phyloP scores from a whole-genome alignment of 2,888 invertebrate species.

The Apamea monoglypha region DNA sequence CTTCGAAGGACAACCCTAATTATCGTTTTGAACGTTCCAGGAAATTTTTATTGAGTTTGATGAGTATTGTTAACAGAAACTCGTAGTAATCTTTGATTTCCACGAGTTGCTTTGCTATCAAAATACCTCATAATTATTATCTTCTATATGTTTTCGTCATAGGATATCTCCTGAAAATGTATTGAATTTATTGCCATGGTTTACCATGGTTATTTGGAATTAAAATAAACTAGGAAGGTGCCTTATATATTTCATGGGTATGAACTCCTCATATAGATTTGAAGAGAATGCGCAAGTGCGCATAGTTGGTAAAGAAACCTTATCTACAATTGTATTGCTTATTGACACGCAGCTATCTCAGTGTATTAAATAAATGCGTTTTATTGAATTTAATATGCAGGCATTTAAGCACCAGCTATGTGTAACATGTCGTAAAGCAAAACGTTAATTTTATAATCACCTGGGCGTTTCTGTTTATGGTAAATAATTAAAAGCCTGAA shows the following conservation, averaged over 20 bases:
- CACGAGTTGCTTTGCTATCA: neutral
- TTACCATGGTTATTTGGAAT: neutral
- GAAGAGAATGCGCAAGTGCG: neutral
- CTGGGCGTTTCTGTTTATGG: slow-evolving; percentile 64
- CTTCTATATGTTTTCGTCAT: neutral
- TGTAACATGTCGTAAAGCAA: slow-evolving; percentile 60
- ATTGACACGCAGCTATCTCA: slow-evolving; percentile 18
- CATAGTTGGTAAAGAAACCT: neutral
- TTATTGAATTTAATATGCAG: slow-evolving; percentile 37
- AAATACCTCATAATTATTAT: neutral
- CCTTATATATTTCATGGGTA: neutral
- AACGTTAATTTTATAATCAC: slow-evolving; percentile 68
- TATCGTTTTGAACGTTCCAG: slow-evolving; percentile 41
- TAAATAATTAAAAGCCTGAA: slow-evolving; percentile 68
- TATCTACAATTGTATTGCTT: slow-evolving; percentile 2
- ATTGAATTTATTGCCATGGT: neutral
- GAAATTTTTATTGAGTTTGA: slow-evolving; percentile 48
- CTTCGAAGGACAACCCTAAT: slow-evolving; percentile 51
- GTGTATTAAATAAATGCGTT: slow-evolving; percentile 24
- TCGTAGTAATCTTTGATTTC: neutral
- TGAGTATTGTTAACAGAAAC: slow-evolving; percentile 32
- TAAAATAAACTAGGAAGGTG: neutral
- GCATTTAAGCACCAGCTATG: slow-evolving; percentile 30
- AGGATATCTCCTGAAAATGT: neutral
- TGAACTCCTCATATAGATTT: neutral